Evolutionary conservation across 1,140 invertebrate species (phyloP).

Genomic region (Apis laboriosa): DNA sequence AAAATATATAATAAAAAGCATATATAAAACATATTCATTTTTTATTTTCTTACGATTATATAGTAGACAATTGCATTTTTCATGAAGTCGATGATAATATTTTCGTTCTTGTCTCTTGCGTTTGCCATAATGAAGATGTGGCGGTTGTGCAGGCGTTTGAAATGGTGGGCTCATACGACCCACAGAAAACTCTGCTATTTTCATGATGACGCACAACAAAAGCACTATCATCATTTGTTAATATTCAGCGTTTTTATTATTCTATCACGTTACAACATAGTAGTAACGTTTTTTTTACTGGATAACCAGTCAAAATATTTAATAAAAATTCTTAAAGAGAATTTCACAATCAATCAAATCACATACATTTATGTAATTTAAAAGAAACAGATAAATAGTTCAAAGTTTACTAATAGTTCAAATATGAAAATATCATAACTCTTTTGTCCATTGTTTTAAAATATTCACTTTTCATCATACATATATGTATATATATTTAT

Average conservation of each 20-base stretch:
- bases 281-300: constrained; percentile 29
- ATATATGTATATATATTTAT: constrained; percentile 13
- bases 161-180: constrained; percentile 69
- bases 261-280: constrained; percentile 49
- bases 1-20: neutral
- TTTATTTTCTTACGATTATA: constrained; percentile 67
- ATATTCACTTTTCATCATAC: constrained; percentile 32
- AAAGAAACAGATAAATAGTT: neutral
- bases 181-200: constrained; percentile 79
- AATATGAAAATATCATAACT: neutral
- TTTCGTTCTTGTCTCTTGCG: constrained; percentile 56
- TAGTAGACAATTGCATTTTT: constrained; percentile 54
- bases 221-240: constrained; percentile 79
- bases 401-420: neutral
- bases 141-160: constrained; percentile 51
- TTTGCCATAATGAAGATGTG: constrained; percentile 58
- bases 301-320: neutral
- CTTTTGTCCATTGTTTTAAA: constrained; percentile 15
- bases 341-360: no score
- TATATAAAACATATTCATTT: neutral
- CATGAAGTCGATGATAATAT: constrained; percentile 52
- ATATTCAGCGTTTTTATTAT: constrained; percentile 34
- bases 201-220: constrained; percentile 80
- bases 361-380: neutral
- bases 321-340: neutral